phyloP scores from a whole-genome alignment of 2,797 vertebrate species.

The Gymnoscopelus microlampas region DNA sequence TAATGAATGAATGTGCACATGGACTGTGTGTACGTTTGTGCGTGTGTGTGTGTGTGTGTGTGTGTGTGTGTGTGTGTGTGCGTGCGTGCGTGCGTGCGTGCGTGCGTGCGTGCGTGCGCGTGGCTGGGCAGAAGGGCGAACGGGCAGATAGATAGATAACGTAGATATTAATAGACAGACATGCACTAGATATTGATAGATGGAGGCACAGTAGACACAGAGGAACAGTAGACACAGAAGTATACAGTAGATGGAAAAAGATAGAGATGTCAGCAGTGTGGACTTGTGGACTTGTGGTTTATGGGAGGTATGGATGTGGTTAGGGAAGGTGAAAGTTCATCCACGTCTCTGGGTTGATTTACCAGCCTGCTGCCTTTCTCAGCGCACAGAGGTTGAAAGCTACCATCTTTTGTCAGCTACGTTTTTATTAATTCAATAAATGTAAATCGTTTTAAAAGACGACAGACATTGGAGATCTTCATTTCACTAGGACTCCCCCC shows the following conservation, averaged over 20 bases:
- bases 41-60: conserved; percentile 21
- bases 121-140: no score
- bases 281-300: conserved; percentile 17
- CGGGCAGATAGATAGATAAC: no score
- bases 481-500: neutral
- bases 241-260: neutral
- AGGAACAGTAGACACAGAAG: no score
- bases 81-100: conserved; percentile 2
- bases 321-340: conserved; percentile 42
- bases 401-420: conserved; percentile 13
- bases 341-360: conserved; percentile 37
- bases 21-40: conserved; percentile 29
- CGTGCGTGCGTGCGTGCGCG: conserved; percentile 1
- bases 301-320: conserved; percentile 42
- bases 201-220: no score
- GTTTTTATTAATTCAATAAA: neutral
- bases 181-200: no score
- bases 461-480: no score
- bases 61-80: neutral
- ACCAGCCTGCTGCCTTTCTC: conserved; percentile 38
- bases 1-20: no score
- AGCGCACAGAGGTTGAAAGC: neutral
- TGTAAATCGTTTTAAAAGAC: no score
- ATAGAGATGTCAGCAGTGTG: conserved; percentile 35
- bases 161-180: no score